Evolutionary conservation across 2,888 invertebrate species (phyloP).

Genomic region (Drosophila multiciliata): DNA sequence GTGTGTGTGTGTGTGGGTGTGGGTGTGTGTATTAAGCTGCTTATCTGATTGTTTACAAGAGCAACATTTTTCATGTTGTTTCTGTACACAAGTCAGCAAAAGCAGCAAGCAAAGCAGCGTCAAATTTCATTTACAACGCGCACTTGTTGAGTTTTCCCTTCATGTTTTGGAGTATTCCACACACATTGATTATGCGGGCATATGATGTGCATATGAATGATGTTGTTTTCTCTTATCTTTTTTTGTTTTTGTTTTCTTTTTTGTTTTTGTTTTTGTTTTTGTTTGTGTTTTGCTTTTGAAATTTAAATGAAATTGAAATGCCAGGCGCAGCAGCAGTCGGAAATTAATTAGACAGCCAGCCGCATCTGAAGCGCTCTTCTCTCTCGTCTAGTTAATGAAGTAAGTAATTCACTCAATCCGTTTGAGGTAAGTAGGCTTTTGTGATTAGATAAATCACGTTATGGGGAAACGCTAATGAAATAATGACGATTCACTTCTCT

Average conservation of each 20-base stretch:
- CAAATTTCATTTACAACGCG: constrained; percentile 68
- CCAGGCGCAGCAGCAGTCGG: constrained; percentile 39
- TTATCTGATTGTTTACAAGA: constrained; percentile 78
- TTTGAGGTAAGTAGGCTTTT: constrained; percentile 17
- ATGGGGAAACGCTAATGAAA: constrained; percentile 40
- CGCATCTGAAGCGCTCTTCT: constrained; percentile 9
- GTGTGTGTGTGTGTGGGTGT: constrained; percentile 2
- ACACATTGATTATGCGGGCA: constrained; percentile 14
- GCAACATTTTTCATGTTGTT: constrained; percentile 69
- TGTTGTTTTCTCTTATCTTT: not conserved
- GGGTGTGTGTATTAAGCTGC: constrained; percentile 48
- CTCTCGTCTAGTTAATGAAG: constrained; percentile 45
- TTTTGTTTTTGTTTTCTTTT: constrained; percentile 19
- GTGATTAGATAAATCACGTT: constrained; percentile 54
- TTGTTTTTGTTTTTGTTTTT: not conserved
- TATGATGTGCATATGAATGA: constrained; percentile 32
- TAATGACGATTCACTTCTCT: constrained; percentile 40
- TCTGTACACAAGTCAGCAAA: constrained; percentile 58
- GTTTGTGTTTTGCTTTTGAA: constrained; percentile 15
- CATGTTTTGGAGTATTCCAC: not conserved
- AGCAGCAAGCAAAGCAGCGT: constrained; percentile 25
- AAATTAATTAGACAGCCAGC: constrained; percentile 59
- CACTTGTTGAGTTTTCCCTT: constrained; percentile 72
- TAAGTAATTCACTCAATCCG: constrained; percentile 32
- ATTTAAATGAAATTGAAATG: constrained; percentile 59